Conservation (phyloP, 2,888 invertebrate genomes). For the Thera obeliscata region DNA sequence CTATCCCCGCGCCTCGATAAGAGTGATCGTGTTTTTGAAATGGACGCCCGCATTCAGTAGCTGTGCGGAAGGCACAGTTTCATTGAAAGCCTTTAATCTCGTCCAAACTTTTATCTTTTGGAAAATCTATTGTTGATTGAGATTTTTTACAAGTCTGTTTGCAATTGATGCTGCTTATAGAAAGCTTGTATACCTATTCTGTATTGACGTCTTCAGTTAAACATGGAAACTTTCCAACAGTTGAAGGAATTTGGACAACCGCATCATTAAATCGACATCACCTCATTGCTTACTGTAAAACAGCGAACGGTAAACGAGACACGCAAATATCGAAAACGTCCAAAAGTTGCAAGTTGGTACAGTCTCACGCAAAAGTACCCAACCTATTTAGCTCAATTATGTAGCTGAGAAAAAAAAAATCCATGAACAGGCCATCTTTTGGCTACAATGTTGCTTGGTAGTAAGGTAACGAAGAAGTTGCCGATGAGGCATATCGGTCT, state of each 20-base stretch:
- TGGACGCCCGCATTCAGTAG: slow-evolving; percentile 76
- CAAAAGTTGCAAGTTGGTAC: slow-evolving; percentile 54
- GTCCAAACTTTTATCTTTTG: neutral
- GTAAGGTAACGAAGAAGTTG: no score
- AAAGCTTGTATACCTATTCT: slow-evolving; percentile 9
- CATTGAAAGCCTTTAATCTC: slow-evolving; percentile 56
- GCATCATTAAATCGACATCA: slow-evolving; percentile 54
- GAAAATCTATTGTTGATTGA: neutral
- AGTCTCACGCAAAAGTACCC: slow-evolving; percentile 4
- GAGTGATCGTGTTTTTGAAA: slow-evolving; percentile 76
- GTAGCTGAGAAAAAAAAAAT: no score
- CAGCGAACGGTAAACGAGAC: slow-evolving; percentile 59
- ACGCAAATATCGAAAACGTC: slow-evolving; percentile 60
- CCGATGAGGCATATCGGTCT: no score
- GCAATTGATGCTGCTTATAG: neutral
- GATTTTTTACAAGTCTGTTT: neutral
- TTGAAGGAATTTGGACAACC: slow-evolving; percentile 41
- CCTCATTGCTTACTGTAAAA: slow-evolving; percentile 57
- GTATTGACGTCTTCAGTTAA: slow-evolving; percentile 5
- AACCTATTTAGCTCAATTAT: no score
- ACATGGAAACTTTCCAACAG: slow-evolving; percentile 19
- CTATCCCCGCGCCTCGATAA: slow-evolving; percentile 76
- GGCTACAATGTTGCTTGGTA: no score
- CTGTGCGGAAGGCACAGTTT: slow-evolving; percentile 69
- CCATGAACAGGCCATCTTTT: no score